Conservation (phyloP, 1,140 invertebrate genomes). For the Drosophila teissieri region DNA sequence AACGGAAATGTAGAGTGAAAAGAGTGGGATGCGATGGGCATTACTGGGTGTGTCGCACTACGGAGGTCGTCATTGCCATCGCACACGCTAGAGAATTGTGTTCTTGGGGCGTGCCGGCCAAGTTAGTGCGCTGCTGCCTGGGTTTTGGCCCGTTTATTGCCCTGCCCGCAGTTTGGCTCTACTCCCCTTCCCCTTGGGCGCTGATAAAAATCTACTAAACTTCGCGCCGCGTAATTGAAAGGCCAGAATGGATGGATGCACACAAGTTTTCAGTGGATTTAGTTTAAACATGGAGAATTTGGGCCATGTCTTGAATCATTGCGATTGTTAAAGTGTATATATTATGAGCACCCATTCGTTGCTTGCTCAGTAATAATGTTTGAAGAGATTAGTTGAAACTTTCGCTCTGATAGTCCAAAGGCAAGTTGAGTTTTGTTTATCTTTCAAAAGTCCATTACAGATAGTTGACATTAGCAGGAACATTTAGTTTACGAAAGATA, state of each 20-base stretch:
- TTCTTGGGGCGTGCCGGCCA: conserved; percentile 45
- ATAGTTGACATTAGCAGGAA: neutral
- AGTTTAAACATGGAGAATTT: conserved; percentile 8
- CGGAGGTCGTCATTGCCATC: conserved; percentile 46
- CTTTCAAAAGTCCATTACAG: neutral
- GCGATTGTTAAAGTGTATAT: conserved; percentile 13
- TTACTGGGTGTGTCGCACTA: conserved; percentile 46
- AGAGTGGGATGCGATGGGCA: conserved; percentile 9
- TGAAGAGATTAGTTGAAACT: neutral
- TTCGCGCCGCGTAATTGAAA: conserved; percentile 63
- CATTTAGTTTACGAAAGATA: neutral
- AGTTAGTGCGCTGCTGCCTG: conserved; percentile 39
- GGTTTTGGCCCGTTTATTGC: conserved; percentile 47
- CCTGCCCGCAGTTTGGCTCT: conserved; percentile 50
- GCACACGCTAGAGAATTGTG: conserved; percentile 49
- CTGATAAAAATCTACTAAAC: conserved; percentile 69
- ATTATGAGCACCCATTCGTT: neutral
- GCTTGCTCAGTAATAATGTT: neutral
- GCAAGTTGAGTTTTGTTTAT: neutral
- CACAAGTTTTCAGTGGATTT: conserved; percentile 16
- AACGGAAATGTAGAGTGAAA: neutral
- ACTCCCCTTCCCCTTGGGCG: conserved; percentile 18
- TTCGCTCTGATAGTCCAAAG: neutral
- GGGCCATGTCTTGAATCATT: conserved; percentile 16
- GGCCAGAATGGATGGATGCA: conserved; percentile 23